Conservation (phyloP, 2,113 vertebrate species). For the Meles meles region DNA sequence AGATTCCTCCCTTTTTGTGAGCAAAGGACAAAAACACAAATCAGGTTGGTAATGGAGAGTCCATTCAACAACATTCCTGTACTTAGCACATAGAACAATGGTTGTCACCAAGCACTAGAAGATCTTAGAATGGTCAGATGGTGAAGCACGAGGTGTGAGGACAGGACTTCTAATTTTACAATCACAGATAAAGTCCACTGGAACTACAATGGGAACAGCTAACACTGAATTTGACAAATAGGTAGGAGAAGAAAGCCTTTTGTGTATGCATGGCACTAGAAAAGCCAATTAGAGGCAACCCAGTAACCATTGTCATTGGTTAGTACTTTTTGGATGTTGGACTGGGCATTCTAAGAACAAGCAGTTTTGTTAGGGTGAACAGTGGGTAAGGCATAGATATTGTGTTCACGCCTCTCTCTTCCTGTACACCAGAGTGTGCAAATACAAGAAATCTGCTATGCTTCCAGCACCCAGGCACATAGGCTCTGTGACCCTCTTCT, state of each 20-base stretch:
- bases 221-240: background rate
- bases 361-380: background rate
- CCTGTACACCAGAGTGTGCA: background rate
- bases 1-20: background rate
- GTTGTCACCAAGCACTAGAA: background rate
- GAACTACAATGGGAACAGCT: background rate
- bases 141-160: background rate
- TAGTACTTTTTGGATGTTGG: background rate
- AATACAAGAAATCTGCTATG: background rate
- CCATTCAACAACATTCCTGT: background rate
- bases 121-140: background rate
- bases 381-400: background rate
- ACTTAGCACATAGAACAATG: background rate
- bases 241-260: background rate
- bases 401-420: background rate
- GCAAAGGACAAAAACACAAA: slow-evolving; percentile 15
- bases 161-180: background rate
- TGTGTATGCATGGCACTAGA: background rate
- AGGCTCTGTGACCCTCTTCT: too few species aligned
- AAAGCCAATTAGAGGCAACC: background rate
- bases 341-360: background rate
- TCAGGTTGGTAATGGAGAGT: background rate
- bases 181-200: background rate
- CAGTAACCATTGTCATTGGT: background rate
- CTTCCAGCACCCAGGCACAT: background rate